Evolutionary conservation across 2,113 vertebrate genomes (phyloP).

Genomic region (Brevimyrus niger): DNA sequence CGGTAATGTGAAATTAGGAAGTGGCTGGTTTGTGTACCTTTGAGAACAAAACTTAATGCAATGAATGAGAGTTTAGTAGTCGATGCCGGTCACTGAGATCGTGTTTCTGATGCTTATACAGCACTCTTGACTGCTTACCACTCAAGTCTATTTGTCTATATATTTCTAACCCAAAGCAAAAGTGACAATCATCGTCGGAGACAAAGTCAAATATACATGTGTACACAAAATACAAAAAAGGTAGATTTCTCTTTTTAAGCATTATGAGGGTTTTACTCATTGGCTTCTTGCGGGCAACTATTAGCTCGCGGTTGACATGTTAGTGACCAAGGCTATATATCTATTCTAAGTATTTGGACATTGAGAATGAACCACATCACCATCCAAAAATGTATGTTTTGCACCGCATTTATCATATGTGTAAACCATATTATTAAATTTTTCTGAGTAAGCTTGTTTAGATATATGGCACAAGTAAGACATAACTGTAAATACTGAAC

Average conservation of each 20-base stretch:
- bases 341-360: not conserved
- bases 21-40: not conserved
- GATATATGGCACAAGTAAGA: not conserved
- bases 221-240: not conserved
- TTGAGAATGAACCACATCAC: not conserved
- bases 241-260: not conserved
- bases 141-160: not conserved
- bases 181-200: not conserved
- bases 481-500: not conserved
- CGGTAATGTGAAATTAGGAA: not conserved
- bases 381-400: not conserved
- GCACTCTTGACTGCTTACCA: not conserved
- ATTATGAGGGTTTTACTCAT: not conserved
- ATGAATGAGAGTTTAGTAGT: not conserved
- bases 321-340: not conserved
- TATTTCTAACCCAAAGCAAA: not conserved
- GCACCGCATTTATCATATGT: not conserved
- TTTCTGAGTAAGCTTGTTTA: not conserved
- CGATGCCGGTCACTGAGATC: not conserved
- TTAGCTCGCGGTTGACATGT: not conserved
- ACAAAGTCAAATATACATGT: not conserved
- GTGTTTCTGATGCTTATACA: not conserved
- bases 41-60: not conserved
- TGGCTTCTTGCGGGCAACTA: not conserved
- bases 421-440: not conserved